A percentile compares a stretch with the other conserved stretches of the same genome.
phyloP scores from a whole-genome alignment of 1,140 invertebrate species.

The Zaprionus inermis region DNA sequence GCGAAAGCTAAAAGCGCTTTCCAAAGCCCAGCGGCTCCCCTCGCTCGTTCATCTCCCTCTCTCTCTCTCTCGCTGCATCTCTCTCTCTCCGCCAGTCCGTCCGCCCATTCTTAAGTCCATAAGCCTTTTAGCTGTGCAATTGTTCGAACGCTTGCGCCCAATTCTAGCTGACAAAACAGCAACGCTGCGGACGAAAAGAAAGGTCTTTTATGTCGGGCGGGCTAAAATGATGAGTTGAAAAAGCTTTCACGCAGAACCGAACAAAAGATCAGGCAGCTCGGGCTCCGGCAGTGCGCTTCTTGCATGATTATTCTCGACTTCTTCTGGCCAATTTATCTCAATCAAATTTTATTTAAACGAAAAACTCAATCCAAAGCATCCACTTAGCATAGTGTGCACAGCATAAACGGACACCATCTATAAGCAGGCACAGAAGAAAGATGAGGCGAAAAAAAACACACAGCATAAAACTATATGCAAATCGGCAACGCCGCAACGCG shows the following conservation, averaged over 20 bases:
- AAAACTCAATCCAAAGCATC: slow-evolving; percentile 55
- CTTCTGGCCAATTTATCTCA: slow-evolving; percentile 70
- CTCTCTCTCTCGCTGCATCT: too few species aligned
- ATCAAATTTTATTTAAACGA: slow-evolving; percentile 78
- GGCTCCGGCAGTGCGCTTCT: not conserved
- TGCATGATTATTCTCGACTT: not conserved
- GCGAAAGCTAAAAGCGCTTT: slow-evolving; percentile 73
- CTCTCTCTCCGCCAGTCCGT: too few species aligned
- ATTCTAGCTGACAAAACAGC: slow-evolving; percentile 74
- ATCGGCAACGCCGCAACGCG: slow-evolving; percentile 38
- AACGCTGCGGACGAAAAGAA: slow-evolving; percentile 57
- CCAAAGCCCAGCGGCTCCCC: slow-evolving; percentile 37
- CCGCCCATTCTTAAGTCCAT: slow-evolving; percentile 48
- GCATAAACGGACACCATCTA: slow-evolving; percentile 41
- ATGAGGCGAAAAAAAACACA: not conserved
- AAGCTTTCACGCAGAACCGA: slow-evolving; percentile 63
- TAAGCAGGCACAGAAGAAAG: not conserved
- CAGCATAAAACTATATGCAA: slow-evolving; percentile 60
- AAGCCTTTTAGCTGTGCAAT: slow-evolving; percentile 81
- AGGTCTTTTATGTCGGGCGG: slow-evolving; percentile 58
- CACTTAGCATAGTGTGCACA: slow-evolving; percentile 46
- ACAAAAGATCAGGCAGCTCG: slow-evolving; percentile 53
- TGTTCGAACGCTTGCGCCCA: slow-evolving; percentile 66
- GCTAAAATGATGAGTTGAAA: slow-evolving; percentile 55
- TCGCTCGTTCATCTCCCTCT: not conserved